These are phyloP conservation scores for Apeltes quadracus DNA, from an alignment of 2,113 vertebrate genomes.

Conservation along the genomic window DNA sequence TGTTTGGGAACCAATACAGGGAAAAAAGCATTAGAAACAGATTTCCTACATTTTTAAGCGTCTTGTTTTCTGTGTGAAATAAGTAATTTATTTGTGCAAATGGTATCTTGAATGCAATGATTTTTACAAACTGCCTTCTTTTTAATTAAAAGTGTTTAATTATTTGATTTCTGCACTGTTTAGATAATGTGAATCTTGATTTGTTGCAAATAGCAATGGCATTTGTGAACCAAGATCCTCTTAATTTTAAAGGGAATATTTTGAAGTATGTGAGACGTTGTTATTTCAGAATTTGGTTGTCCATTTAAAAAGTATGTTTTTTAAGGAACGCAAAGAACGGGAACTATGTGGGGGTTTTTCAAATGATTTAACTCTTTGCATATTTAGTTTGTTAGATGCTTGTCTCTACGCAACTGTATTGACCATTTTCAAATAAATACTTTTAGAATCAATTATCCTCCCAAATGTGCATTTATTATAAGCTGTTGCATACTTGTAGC, in stretches of 20 bases:
- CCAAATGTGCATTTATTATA: conserved; percentile 1
- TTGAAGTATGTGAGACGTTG: not conserved
- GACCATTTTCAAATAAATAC: conserved; percentile 37
- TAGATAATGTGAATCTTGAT: not conserved
- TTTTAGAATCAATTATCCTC: not conserved
- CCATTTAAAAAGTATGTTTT: not conserved
- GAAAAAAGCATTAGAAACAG: conserved; percentile 8
- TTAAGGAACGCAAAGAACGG: not conserved
- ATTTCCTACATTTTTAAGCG: not conserved
- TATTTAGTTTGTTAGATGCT: conserved; percentile 28
- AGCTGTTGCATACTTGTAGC: not conserved
- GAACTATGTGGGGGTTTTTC: not conserved
- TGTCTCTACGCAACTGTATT: conserved; percentile 15
- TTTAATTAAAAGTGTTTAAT: not conserved
- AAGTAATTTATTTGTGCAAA: conserved; percentile 40
- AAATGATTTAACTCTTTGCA: not conserved
- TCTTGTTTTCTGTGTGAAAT: not conserved
- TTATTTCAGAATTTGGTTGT: conserved; percentile 4
- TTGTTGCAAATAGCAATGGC: not conserved
- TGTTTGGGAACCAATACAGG: not conserved
- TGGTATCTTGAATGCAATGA: not conserved
- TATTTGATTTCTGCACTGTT: not conserved
- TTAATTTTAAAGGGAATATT: not conserved
- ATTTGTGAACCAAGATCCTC: not conserved
- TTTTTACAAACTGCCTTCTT: conserved; percentile 1